Conservation (phyloP, 2,888 invertebrate genomes). For the Syrphus vitripennis region DNA sequence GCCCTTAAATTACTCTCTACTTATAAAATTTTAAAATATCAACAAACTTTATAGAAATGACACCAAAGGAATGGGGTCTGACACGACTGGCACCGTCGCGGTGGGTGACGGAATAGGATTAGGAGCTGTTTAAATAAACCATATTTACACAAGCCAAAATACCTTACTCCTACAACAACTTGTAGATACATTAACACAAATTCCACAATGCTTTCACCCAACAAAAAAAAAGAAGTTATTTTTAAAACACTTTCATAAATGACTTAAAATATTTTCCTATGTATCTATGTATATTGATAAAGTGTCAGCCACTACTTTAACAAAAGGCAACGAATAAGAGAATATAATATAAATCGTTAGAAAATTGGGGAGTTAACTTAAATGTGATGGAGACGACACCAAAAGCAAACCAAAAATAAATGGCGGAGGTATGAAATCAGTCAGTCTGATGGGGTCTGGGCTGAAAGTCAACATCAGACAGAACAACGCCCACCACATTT, state of each 20-base stretch:
- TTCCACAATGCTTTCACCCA: neutral
- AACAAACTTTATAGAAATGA: neutral
- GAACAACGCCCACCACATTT: slow-evolving; percentile 28
- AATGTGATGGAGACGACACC: neutral
- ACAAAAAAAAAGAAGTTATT: neutral
- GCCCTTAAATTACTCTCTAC: neutral
- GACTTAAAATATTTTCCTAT: neutral
- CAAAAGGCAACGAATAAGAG: neutral
- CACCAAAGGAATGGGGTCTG: neutral
- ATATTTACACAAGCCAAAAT: neutral
- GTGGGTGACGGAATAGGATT: too few species aligned
- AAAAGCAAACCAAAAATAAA: neutral
- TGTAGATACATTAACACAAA: neutral
- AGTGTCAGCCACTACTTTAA: neutral
- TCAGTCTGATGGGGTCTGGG: neutral
- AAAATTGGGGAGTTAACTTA: neutral
- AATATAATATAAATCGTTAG: neutral
- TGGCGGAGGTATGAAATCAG: neutral
- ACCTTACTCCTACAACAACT: neutral
- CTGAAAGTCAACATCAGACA: slow-evolving; percentile 12
- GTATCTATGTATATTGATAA: too few species aligned
- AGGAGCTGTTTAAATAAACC: neutral
- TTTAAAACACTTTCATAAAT: neutral
- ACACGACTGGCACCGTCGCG: too few species aligned
- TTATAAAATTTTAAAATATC: neutral